Conservation (phyloP, 64 coral and sea anemone species). For the Exaiptasia diaphana region DNA sequence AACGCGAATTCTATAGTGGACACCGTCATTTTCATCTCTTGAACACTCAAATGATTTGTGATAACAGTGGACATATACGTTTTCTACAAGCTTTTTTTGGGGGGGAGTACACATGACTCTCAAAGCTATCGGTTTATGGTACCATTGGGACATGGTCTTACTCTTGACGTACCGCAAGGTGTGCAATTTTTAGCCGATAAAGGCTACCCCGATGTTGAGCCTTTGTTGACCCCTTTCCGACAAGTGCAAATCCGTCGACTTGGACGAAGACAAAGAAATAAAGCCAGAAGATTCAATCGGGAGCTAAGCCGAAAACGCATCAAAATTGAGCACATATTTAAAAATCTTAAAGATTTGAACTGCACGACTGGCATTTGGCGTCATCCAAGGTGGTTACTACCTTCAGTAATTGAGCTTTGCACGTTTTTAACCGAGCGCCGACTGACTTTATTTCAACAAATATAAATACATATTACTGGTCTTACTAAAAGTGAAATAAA, state of each 20-base stretch:
- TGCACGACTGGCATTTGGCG: no score
- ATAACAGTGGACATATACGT: slow-evolving; percentile 27
- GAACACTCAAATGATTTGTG: slow-evolving; percentile 1
- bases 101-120: background rate
- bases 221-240: background rate
- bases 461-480: no score
- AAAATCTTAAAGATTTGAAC: no score
- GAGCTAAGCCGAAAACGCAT: no score
- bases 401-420: no score
- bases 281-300: no score
- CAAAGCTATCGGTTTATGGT: background rate
- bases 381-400: no score
- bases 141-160: background rate
- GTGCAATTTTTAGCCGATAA: slow-evolving; percentile 15
- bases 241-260: background rate
- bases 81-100: slow-evolving; percentile 18
- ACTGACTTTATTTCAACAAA: no score
- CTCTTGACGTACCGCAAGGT: background rate
- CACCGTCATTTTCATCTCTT: background rate
- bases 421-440: no score
- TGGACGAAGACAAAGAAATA: background rate
- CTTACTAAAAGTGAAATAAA: no score
- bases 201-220: background rate
- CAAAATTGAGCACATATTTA: no score
- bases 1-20: slow-evolving; percentile 10